Conservation (phyloP, 1,140 invertebrate species). For the Heliconius congener region DNA sequence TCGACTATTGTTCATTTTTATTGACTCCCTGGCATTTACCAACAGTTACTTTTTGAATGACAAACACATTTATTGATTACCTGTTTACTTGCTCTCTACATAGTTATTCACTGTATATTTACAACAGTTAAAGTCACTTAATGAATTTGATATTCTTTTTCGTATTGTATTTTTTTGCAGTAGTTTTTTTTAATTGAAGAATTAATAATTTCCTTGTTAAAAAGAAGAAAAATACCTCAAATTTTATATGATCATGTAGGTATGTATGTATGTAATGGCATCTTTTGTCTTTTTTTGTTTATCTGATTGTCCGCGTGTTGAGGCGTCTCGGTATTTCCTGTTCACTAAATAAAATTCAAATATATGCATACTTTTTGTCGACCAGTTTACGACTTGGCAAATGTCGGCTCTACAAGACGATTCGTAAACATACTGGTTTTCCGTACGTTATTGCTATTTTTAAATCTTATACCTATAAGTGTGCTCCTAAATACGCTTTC, state of each 20-base stretch:
- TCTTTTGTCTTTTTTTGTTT: slow-evolving; percentile 61
- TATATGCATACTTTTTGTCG: slow-evolving; percentile 77
- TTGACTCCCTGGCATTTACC: slow-evolving; percentile 59
- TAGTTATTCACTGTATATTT: slow-evolving; percentile 23
- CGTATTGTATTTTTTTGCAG: slow-evolving; percentile 2
- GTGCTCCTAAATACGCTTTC: not conserved
- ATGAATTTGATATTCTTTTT: not conserved
- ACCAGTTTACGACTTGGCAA: slow-evolving; percentile 41
- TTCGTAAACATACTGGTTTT: slow-evolving; percentile 32
- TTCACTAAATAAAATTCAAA: slow-evolving; percentile 74
- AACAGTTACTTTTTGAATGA: slow-evolving; percentile 51
- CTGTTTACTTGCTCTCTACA: slow-evolving; percentile 24
- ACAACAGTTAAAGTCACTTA: not conserved
- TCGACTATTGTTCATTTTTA: slow-evolving; percentile 71
- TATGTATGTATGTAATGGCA: slow-evolving; percentile 31
- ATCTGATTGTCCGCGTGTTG: slow-evolving; percentile 51
- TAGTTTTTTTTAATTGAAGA: not conserved
- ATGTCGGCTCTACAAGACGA: slow-evolving; percentile 40
- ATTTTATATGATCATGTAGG: slow-evolving; percentile 25
- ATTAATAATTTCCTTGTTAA: slow-evolving; percentile 33
- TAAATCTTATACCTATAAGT: slow-evolving; percentile 12
- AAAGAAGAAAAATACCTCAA: slow-evolving; percentile 20
- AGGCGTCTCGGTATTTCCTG: slow-evolving; percentile 70
- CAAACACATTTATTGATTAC: slow-evolving; percentile 51
- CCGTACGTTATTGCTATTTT: slow-evolving; percentile 17